A percentile compares a stretch with the other conserved stretches of the same genome.
Evolutionary conservation across 2,888 invertebrate species (phyloP).

Genomic region (Aleiodes alternator): DNA sequence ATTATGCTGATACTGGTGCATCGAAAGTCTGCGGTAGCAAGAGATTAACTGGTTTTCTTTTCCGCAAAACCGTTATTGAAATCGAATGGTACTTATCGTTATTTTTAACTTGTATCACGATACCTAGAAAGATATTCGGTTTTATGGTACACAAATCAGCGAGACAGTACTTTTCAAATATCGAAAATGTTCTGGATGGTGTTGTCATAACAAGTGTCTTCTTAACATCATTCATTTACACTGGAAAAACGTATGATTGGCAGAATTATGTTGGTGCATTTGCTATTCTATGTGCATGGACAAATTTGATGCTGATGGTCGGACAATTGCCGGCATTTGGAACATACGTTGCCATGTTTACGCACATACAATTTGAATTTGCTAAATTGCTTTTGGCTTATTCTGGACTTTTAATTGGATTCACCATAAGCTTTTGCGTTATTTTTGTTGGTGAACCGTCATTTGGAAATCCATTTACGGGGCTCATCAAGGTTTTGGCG

Average conservation of each 20-base stretch:
- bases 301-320: constrained; percentile 75
- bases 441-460: constrained; percentile 72
- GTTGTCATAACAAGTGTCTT: constrained; percentile 71
- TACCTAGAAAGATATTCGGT: constrained; percentile 72
- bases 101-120: constrained; percentile 69
- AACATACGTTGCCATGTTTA: constrained; percentile 76
- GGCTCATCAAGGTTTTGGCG: constrained; percentile 72
- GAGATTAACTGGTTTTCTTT: constrained; percentile 65
- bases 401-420: constrained; percentile 74
- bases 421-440: constrained; percentile 75
- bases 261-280: constrained; percentile 74
- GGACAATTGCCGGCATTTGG: constrained; percentile 76
- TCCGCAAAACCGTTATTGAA: constrained; percentile 67
- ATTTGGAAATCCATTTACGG: constrained; percentile 72
- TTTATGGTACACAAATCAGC: constrained; percentile 71
- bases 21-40: constrained; percentile 68
- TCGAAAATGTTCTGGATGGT: constrained; percentile 73
- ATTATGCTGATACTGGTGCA: constrained; percentile 61
- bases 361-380: constrained; percentile 74
- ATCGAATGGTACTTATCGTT: constrained; percentile 70
- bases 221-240: constrained; percentile 71
- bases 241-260: constrained; percentile 71
- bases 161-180: constrained; percentile 72
- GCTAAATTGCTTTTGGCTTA: constrained; percentile 74
- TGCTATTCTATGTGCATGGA: constrained; percentile 74